These are phyloP conservation scores for Callipepla californica DNA, from an alignment of 2,113 vertebrate genomes.

Conservation along the genomic window DNA sequence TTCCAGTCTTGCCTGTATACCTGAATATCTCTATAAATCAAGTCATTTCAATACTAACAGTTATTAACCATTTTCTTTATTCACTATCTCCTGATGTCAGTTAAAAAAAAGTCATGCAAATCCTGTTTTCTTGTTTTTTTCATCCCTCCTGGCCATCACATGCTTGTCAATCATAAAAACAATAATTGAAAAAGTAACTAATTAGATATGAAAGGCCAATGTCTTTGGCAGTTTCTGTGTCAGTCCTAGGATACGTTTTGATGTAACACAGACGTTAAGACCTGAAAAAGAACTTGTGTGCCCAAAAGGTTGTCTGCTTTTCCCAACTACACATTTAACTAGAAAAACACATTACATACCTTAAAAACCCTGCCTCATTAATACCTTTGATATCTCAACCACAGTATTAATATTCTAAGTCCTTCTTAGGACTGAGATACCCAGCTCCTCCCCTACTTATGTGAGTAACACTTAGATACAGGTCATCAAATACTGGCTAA, in stretches of 20 bases:
- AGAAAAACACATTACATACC: neutral
- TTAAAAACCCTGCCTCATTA: neutral
- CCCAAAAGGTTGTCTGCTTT: neutral
- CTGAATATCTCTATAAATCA: conserved; percentile 60
- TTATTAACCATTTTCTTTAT: conserved; percentile 58
- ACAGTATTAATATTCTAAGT: neutral
- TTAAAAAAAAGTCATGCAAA: neutral
- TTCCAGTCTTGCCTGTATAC: conserved; percentile 50
- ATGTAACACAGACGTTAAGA: neutral
- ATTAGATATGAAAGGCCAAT: conserved; percentile 36
- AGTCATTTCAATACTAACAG: conserved; percentile 40
- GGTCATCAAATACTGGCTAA: neutral
- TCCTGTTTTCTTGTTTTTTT: conserved; percentile 24
- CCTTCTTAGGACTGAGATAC: neutral
- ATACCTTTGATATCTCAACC: neutral
- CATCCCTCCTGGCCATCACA: neutral
- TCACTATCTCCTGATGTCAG: neutral
- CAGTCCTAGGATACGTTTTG: neutral
- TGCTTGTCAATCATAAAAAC: conserved; percentile 39
- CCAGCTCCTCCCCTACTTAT: neutral
- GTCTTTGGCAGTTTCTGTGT: neutral
- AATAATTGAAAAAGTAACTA: neutral
- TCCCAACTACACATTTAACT: neutral
- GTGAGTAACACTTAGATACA: neutral
- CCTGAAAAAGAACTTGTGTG: neutral